These are phyloP conservation scores for Rostratula benghalensis DNA, from an alignment of 2,113 vertebrate species.

Conservation along the genomic window DNA sequence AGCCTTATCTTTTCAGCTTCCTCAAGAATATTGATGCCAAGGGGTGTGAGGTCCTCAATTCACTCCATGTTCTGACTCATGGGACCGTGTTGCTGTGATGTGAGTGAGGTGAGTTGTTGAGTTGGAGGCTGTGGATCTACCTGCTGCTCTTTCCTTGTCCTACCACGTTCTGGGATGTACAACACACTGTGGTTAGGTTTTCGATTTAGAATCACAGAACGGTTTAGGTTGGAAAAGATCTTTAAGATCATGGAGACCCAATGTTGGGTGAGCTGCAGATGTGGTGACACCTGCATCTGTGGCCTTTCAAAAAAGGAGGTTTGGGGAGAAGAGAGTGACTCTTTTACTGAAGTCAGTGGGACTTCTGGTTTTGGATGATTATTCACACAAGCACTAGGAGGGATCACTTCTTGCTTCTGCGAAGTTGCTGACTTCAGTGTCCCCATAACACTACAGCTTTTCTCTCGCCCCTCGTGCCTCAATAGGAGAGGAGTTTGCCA, in stretches of 20 bases:
- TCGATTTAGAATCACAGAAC: not conserved
- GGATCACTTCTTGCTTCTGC: not conserved
- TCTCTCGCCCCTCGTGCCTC: not conserved
- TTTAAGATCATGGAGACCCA: not conserved
- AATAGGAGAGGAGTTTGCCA: not conserved
- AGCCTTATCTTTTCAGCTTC: not conserved
- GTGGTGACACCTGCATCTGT: not conserved
- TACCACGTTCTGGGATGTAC: rapidly evolving
- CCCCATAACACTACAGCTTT: not conserved
- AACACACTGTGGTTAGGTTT: not conserved
- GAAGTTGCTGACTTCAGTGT: not conserved
- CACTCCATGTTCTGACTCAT: rapidly evolving
- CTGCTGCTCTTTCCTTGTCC: not conserved
- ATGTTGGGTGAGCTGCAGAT: not conserved
- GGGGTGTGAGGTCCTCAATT: rapidly evolving
- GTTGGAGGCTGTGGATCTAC: not conserved
- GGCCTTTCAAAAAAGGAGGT: no score
- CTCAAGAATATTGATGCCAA: no score
- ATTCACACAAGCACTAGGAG: not conserved
- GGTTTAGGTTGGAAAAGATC: not conserved
- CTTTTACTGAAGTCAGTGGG: not conserved
- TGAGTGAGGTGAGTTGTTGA: not conserved
- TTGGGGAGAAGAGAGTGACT: not conserved
- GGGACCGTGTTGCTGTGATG: not conserved
- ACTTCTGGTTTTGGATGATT: not conserved